Percentiles rank a stretch among this genome's conserved stretches.
Evolutionary conservation across 2,113 vertebrate genomes (phyloP).

Genomic region (Eira barbara): DNA sequence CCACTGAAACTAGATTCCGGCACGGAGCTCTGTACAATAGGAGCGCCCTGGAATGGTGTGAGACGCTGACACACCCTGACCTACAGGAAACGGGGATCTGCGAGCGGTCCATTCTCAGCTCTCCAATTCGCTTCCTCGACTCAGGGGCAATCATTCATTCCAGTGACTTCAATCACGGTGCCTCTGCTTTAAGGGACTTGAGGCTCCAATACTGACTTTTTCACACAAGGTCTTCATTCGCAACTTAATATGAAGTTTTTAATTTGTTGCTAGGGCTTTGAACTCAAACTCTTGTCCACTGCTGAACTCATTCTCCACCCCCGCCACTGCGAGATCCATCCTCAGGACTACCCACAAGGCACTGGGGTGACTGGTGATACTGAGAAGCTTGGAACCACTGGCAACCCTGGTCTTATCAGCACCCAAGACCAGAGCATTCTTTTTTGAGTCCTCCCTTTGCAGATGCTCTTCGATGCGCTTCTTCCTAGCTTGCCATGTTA

Average conservation of each 20-base stretch:
- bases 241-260: not conserved
- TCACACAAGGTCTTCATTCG: not conserved
- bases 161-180: not conserved
- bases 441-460: not conserved
- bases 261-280: not conserved
- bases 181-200: not conserved
- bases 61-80: not conserved
- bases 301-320: not conserved
- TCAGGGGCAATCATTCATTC: not conserved
- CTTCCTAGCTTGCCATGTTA: not conserved
- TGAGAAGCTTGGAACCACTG: not conserved
- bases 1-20: not conserved
- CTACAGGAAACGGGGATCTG: not conserved
- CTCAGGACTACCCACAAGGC: accelerated
- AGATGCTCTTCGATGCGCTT: not conserved
- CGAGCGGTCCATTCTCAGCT: accelerated
- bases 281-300: not conserved
- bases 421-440: accelerated
- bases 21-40: accelerated
- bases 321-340: not conserved
- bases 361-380: accelerated
- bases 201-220: not conserved
- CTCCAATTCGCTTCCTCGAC: not conserved
- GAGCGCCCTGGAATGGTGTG: accelerated
- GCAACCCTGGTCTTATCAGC: too few relatives aligned